Evolutionary conservation across 2,888 invertebrate genomes (phyloP).

Genomic region (Sinhomidia bicolor): DNA sequence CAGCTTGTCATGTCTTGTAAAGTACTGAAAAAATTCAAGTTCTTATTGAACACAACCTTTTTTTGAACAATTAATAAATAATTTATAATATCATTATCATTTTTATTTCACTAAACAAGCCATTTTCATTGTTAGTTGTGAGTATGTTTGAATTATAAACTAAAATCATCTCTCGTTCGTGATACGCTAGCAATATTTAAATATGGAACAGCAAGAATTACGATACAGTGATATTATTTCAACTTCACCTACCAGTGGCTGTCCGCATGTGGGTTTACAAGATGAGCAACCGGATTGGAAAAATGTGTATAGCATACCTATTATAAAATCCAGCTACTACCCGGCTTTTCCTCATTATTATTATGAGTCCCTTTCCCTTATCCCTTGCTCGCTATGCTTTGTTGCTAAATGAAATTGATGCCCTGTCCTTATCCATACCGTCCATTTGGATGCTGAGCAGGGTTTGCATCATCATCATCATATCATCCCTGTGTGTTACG

Average conservation of each 20-base stretch:
- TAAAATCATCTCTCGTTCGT: no score
- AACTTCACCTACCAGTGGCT: neutral
- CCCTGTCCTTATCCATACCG: neutral
- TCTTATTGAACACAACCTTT: no score
- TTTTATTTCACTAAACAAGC: no score
- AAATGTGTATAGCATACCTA: neutral
- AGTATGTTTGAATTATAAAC: no score
- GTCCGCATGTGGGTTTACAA: neutral
- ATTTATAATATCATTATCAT: no score
- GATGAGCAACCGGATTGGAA: slow-evolving; percentile 9
- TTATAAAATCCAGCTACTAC: neutral
- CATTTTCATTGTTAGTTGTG: no score
- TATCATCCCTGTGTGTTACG: neutral
- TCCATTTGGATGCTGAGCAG: neutral
- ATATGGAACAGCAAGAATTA: no score
- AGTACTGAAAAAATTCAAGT: no score
- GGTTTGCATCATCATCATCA: neutral
- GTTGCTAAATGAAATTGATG: neutral
- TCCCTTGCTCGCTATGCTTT: slow-evolving; percentile 6
- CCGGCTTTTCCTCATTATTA: slow-evolving; percentile 7
- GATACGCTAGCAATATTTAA: no score
- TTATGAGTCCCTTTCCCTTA: neutral
- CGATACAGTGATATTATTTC: neutral
- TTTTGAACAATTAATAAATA: no score
- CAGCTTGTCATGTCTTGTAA: no score